A percentile compares a stretch with the other conserved stretches of the same genome.
Evolutionary conservation across 2,113 vertebrate genomes (phyloP).

Genomic region (Alexandromys fortis): DNA sequence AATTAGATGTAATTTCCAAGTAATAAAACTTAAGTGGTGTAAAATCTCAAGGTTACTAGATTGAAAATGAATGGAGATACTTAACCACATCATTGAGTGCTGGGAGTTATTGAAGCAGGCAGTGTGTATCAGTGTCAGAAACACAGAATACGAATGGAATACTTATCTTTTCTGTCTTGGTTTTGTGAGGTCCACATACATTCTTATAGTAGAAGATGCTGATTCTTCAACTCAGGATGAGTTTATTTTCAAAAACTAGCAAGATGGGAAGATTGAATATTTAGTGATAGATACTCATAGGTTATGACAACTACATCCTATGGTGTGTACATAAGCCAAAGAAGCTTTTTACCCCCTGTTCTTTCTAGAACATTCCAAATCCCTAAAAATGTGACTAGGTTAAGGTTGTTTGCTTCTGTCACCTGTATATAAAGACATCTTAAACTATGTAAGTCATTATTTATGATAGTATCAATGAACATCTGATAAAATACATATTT

Average conservation of each 20-base stretch:
- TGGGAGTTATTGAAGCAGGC: not conserved
- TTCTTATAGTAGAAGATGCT: not conserved
- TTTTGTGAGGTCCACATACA: not conserved
- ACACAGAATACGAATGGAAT: not conserved
- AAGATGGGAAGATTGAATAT: not conserved
- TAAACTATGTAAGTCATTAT: not conserved
- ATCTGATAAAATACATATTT: not conserved
- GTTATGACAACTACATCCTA: not conserved
- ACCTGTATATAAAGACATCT: not conserved
- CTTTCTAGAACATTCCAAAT: not conserved
- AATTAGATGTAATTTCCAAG: conserved; percentile 76
- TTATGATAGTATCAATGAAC: not conserved
- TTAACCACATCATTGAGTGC: not conserved
- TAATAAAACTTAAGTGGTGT: conserved; percentile 67
- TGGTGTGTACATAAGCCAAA: not conserved
- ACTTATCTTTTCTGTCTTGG: not conserved
- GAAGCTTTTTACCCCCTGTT: not conserved
- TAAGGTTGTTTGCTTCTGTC: not conserved
- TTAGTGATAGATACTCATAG: not conserved
- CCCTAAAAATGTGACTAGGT: not conserved
- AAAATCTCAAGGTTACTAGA: conserved; percentile 52
- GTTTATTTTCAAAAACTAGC: not conserved
- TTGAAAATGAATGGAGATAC: conserved; percentile 63
- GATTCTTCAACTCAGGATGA: conserved; percentile 21
- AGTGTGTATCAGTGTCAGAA: not conserved